Base-by-base conservation (phyloP, 1,140 invertebrate genomes). In the Camponotus floridanus region DNA sequence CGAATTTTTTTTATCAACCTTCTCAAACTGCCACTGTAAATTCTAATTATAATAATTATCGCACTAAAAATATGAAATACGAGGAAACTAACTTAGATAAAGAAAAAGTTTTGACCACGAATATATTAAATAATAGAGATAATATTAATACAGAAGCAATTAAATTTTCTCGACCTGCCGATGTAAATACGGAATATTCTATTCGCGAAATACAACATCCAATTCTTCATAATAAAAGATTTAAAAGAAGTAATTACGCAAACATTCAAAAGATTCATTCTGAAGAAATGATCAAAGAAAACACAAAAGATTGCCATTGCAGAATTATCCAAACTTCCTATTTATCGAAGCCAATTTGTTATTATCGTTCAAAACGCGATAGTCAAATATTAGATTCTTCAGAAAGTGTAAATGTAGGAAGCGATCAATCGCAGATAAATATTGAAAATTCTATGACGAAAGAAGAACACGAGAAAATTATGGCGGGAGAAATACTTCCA, bases 241-340 rank as follows among this genome's bases (percentile, higher is more conserved):
- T 15, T 9, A 89, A 62, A 48, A 90, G 85, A 61, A 71, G 57
- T n/a, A 57, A 62, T 26, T 33, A 5, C 39, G 68, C 71, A 11
- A 61, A 91, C n/a, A 36, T 93, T 31, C 67, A 88, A 31, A 42
- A 70, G 0, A 21, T 92, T 21, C 62, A 94, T 0, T 73, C 90
- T 31, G 65, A 88, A 31, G 93, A 94, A 78, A 94, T 94, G 92
- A 90, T 93, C 18, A 80, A 88, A 9, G 86, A 87, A 21, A 93
- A 94, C 18, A 65, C 89, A 5, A 92, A 85, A 36, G 91, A 93
- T 64, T 94, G 91, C 67, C 87, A 93, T 8, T 93, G 91, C 42
- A 91, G 93, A 61, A 55, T 90, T 0, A 79, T 86, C 26, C 59
- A 83, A 68, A 21, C 7, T 18, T 61, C n/a, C 3, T n/a, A 76